Base-by-base conservation (phyloP, 1,140 invertebrate genomes). In the Euwallacea fornicatus region DNA sequence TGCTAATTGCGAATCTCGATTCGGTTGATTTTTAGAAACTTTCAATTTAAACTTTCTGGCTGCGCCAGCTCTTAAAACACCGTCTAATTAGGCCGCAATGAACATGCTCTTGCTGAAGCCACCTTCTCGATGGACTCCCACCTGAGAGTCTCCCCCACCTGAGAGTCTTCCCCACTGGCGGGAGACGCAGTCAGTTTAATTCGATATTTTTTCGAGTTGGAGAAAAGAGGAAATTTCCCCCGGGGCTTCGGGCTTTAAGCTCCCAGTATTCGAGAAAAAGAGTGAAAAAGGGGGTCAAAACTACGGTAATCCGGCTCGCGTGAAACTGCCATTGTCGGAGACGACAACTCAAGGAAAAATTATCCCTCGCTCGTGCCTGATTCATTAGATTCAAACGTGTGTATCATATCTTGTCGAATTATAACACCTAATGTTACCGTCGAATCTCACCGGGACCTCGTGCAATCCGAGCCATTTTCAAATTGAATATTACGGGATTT, bases 201-300 rank as follows among this genome's bases (percentile, higher is more conserved):
- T 60, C 41, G 58, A 60, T 60, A 60, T 60, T 60, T 60, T 60
- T 60, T 60, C 58, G 58, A 60, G 16, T 60, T 60, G 9, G 21
- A 60, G 58, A 60, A 33, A 33, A 60, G 41, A 60, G 41, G 10
- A 60, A 60, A 60, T 60, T 60, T 60, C 58, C 58, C 58, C 41
- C 41, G 58, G 16, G 58, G 58, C 41, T 60, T 42, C 13, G 21
- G 41, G 58, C 41, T 42, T 60, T 60, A 60, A 60, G 58, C 41
- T 16, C 11, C 11, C 11, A 13, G 54, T 56, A 56, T 56, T 16
- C 58, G 58, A 42, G 58, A 42, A 42, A 60, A 41, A 60, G 16
- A 60, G 54, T 21, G 54, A 56, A 56, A 56, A 56, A 50, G 54
- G 54, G 54, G 54, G 54, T 56, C 54, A 56, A 15, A 56, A 50